phyloP scores from a whole-genome alignment of 92 coral and sea anemone species.

The Palythoa caribaeorum region DNA sequence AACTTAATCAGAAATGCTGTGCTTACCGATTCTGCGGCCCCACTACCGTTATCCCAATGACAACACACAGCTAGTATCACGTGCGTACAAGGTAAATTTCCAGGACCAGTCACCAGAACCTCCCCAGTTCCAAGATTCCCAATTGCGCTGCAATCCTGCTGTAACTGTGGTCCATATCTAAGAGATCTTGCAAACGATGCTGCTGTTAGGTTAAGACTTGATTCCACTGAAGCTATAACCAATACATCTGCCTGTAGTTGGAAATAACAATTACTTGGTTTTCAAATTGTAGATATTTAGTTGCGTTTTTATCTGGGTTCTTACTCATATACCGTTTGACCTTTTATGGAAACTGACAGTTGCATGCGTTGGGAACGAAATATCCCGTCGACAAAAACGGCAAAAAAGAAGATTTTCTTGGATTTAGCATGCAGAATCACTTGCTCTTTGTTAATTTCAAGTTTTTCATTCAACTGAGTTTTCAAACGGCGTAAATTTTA shows the following conservation, averaged over 20 bases:
- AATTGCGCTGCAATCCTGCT: constrained; percentile 33
- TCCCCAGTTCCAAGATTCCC: constrained; percentile 51
- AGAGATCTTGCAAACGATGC: constrained; percentile 56
- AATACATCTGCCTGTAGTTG: constrained; percentile 51
- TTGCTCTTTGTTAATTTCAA: too few species aligned
- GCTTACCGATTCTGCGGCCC: constrained; percentile 56
- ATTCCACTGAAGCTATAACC: constrained; percentile 50
- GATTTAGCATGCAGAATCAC: too few species aligned
- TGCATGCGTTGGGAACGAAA: too few species aligned
- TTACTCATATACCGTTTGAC: too few species aligned
- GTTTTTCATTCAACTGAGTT: too few species aligned
- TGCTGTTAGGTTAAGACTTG: constrained; percentile 42
- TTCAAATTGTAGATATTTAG: too few species aligned
- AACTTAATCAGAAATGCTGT: background rate
- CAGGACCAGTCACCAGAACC: constrained; percentile 55
- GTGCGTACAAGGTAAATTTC: constrained; percentile 52
- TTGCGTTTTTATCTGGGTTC: too few species aligned
- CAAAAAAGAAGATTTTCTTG: too few species aligned
- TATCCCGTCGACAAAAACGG: too few species aligned
- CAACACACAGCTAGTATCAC: constrained; percentile 68
- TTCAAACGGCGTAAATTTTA: too few species aligned
- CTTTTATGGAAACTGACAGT: too few species aligned
- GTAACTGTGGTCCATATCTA: constrained; percentile 14
- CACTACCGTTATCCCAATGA: constrained; percentile 59
- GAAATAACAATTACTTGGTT: background rate